Evolutionary conservation across 1,140 invertebrate genomes (phyloP), one percentile per base, ranked within the genome.

Genomic region (Drosophila ananassae): DNA sequence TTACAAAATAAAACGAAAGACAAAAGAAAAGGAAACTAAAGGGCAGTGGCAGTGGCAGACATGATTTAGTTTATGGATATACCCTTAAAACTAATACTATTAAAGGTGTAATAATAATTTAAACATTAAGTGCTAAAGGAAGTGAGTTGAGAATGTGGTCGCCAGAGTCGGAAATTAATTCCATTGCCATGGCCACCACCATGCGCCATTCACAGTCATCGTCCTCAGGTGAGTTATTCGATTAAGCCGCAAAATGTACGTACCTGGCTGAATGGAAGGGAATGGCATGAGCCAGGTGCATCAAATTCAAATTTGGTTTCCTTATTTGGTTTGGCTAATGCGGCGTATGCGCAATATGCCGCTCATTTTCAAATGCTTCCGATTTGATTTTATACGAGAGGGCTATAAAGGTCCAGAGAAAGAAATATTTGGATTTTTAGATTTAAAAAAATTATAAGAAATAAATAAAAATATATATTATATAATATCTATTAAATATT

Each of bases 181-280:
- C 92, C 51, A 92, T 93, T 82, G 92, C 91, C 77, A 92, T 93
- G 92, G 91, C 90, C 66, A 92, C 92, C 51, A 91, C 90, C 37
- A 89, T 89, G 84, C 80, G 84, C 34, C 91, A 92, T 78, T 91
- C 92, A 62, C 91, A 92, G 64, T 93, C 92, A 22, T 82, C 90
- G 67, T 92, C 92, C 46, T 93, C 92, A 89, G 92, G 92, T 93
- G 77, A 90, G 92, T 91, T 50, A 3, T 10, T 37, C 17, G 21
- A 47, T 47, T 21, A 21, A 10, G 17, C n/a, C 52, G 28, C 34
- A 12, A 17, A 17, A 17, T 17, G 17, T 17, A 8, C 10, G 10
- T 32, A 4, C 51, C 34, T 37, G 34, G 21, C 17, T 22, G 41
- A 6, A 3, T 24, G 17, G 17, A 2, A 22, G 44, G 41, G 9